Percentiles rank a stretch among this genome's conserved stretches.
Evolutionary conservation across 1,140 invertebrate genomes (phyloP).

Genomic region (Drosophila rufa): DNA sequence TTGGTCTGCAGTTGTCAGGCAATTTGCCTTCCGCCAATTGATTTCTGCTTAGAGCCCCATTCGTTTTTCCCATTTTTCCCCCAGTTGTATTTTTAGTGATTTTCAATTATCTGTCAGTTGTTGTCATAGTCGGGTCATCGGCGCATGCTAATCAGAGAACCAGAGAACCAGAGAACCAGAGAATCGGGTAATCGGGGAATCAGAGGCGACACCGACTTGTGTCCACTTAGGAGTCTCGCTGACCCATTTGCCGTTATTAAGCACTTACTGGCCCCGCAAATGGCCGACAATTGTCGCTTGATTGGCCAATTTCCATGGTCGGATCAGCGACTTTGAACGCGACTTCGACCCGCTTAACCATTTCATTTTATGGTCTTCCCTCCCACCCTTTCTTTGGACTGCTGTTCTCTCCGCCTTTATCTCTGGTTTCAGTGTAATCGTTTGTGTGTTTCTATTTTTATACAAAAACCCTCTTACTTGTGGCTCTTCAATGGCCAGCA

Average conservation of each 20-base stretch:
- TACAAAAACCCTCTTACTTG: constrained; percentile 27
- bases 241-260: constrained; percentile 64
- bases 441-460: constrained; percentile 44
- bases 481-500: too few species aligned
- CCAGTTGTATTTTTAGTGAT: constrained; percentile 45
- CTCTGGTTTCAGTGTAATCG: constrained; percentile 31
- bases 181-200: constrained; percentile 6
- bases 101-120: constrained; percentile 71
- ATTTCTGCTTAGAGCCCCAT: constrained; percentile 24
- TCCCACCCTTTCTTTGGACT: constrained; percentile 5
- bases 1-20: constrained; percentile 56
- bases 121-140: constrained; percentile 55
- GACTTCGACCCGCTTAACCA: constrained; percentile 63
- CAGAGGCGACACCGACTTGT: constrained; percentile 19
- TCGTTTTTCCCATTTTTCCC: constrained; percentile 4
- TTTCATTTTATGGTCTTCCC: constrained; percentile 56
- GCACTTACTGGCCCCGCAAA: constrained; percentile 65
- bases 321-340: constrained; percentile 33
- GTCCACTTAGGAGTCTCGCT: constrained; percentile 36
- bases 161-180: background rate
- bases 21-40: constrained; percentile 53
- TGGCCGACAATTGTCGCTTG: constrained; percentile 77
- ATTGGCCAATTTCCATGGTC: constrained; percentile 74
- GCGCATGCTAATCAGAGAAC: constrained; percentile 55
- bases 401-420: constrained; percentile 2